These are phyloP conservation scores for Macropus fuliginosus DNA, from an alignment of 2,797 vertebrate species.

Conservation along the genomic window DNA sequence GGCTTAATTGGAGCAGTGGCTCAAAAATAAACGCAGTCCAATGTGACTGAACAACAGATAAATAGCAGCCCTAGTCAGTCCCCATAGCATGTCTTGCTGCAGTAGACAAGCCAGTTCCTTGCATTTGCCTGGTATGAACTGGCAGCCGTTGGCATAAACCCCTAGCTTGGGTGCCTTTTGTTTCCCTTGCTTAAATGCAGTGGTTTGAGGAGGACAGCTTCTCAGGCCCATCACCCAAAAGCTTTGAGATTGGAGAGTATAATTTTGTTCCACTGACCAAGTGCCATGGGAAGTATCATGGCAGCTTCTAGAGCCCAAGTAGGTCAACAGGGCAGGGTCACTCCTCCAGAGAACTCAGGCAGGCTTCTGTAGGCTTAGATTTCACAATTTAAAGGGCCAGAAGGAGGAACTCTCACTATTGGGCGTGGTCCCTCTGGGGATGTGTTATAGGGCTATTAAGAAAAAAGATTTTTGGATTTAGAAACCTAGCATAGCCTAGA, in stretches of 20 bases:
- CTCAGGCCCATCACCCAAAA: slow-evolving; percentile 42
- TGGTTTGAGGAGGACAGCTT: slow-evolving; percentile 51
- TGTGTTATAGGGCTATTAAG: slow-evolving; percentile 30
- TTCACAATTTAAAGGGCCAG: slow-evolving; percentile 20
- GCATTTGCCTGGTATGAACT: slow-evolving; percentile 60
- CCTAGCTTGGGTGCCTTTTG: slow-evolving; percentile 56
- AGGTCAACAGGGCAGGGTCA: not conserved
- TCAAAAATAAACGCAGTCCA: slow-evolving; percentile 73
- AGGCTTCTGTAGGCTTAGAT: slow-evolving; percentile 31
- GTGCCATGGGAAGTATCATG: not conserved
- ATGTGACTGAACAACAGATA: slow-evolving; percentile 68
- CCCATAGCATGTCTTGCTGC: slow-evolving; percentile 30
- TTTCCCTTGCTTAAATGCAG: slow-evolving; percentile 50
- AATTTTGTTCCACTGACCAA: not conserved
- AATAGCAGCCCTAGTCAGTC: slow-evolving; percentile 70
- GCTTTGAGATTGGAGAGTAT: not conserved
- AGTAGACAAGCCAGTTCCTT: slow-evolving; percentile 52
- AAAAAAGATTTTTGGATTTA: slow-evolving; percentile 51
- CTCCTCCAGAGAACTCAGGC: slow-evolving; percentile 1
- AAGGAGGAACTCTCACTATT: slow-evolving; percentile 30
- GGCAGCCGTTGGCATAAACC: slow-evolving; percentile 54
- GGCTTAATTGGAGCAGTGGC: slow-evolving; percentile 77
- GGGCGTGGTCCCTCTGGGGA: not conserved
- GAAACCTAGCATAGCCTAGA: slow-evolving; percentile 45
- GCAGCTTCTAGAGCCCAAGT: not conserved